Percentiles rank a stretch among this genome's conserved stretches.
Conservation (phyloP, 2,888 invertebrate genomes). For the Callyntrura guangdongensis region DNA sequence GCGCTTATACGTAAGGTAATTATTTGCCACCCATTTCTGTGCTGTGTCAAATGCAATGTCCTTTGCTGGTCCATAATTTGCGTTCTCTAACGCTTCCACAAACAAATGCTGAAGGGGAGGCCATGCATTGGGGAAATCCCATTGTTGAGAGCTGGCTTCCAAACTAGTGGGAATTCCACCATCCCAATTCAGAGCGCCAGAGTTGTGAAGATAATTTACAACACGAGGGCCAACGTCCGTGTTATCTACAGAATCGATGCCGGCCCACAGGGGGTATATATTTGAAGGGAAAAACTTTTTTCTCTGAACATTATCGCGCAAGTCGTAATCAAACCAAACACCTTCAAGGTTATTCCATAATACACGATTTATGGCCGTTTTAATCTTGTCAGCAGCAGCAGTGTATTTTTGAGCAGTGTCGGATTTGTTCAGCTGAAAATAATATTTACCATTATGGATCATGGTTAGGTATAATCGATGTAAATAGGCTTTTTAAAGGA, state of each 20-base stretch:
- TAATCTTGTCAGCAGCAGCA: constrained; percentile 88
- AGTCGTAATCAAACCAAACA: constrained; percentile 93
- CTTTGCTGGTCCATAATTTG: constrained; percentile 89
- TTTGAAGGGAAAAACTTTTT: constrained; percentile 91
- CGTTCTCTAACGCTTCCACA: constrained; percentile 91
- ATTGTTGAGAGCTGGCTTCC: constrained; percentile 90
- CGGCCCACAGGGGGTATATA: constrained; percentile 91
- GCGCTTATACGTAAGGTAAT: constrained; percentile 90
- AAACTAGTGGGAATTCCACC: constrained; percentile 95
- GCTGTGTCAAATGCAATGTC: constrained; percentile 91
- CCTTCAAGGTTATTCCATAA: constrained; percentile 92
- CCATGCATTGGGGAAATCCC: constrained; percentile 88
- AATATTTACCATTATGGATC: neutral
- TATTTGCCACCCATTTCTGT: constrained; percentile 93
- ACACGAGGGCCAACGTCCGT: constrained; percentile 86
- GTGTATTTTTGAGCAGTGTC: constrained; percentile 17
- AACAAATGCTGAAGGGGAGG: constrained; percentile 96
- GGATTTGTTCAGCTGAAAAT: constrained; percentile 37
- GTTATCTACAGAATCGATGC: constrained; percentile 19
- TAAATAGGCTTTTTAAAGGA: too few relatives aligned
- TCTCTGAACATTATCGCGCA: constrained; percentile 88
- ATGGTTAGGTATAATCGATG: neutral
- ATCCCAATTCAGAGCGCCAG: constrained; percentile 88
- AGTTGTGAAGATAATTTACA: constrained; percentile 90
- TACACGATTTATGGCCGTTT: constrained; percentile 89